Evolutionary conservation across 2,797 vertebrate genomes (phyloP), one percentile per base, ranked within the genome.

Genomic region (Zalophus californianus): DNA sequence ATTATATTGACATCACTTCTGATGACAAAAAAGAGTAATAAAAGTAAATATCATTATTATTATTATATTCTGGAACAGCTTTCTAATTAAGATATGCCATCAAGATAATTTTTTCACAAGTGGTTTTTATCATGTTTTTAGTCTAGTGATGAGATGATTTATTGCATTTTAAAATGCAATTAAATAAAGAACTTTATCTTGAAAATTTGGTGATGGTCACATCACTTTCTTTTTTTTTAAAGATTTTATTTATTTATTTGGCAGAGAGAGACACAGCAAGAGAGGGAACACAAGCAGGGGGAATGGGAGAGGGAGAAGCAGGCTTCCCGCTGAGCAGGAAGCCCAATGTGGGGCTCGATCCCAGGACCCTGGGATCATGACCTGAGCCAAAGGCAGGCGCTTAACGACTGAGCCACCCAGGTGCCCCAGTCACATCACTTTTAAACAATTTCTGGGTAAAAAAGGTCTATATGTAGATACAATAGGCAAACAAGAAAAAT

Each of bases 1-100:
- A 93, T 94, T 82, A 62, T 80, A 82, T 58, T 62, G 21, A 82
- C 41, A 70, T 82, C 38, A 80, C 3, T 92, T 82, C 38, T 80
- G 10, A 89, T 54, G 54, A 79, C 11, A 48, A 94, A 84, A 27
- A 95, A 87, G 18, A 72, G 2, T 25, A 88, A 56, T 58, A 16
- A 44, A 78, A 96, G 14, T 48, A 83, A 96, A 64, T 62, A 77
- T 86, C 18, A 52, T 12, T 72, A 32, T 86, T 50, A 44, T 25
- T 60, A 48, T 25, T 60, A 54, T 82, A 66, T 86, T 95, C 48
- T 86, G 29, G 18, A 56, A 70, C 13, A 96, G 50, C 12, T 75
- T 73, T 97, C 20, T 29, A 77, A 62, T 25, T 94, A 86, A 83
- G 41, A 54, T 9, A 41, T n/a, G 7, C 21, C 5, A 60, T 75